Conservation (phyloP, 2,888 invertebrate genomes). For the Calameuta filiformis region DNA sequence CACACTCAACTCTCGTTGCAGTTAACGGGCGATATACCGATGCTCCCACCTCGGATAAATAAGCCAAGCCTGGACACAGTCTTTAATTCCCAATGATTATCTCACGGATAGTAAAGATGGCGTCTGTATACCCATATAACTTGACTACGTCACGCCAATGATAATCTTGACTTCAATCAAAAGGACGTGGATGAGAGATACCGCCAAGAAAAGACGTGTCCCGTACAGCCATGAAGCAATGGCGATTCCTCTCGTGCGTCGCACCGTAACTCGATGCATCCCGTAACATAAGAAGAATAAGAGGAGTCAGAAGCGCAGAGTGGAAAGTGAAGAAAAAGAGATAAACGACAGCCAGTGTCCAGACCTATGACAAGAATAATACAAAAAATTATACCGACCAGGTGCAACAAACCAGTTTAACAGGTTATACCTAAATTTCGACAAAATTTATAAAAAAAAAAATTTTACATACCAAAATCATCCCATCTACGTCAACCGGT, state of each 20-base stretch:
- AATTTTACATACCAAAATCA: background rate
- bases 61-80: background rate
- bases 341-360: constrained; percentile 32
- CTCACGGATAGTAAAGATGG: background rate
- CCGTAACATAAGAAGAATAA: background rate
- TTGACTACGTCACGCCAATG: background rate
- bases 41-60: background rate
- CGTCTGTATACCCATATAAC: background rate
- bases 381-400: background rate
- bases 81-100: background rate
- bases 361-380: constrained; percentile 13
- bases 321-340: background rate
- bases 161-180: background rate
- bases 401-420: background rate
- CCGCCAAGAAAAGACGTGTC: background rate
- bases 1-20: background rate
- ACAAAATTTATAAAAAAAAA: background rate
- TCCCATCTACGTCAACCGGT: background rate
- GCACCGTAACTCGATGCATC: background rate
- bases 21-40: background rate
- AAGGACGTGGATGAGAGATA: background rate
- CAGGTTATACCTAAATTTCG: background rate
- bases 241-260: background rate
- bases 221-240: background rate
- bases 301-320: background rate